A percentile compares a stretch with the other conserved stretches of the same genome.
Evolutionary conservation across 2,888 invertebrate genomes (phyloP).

Genomic region (Aricia artaxerxes): DNA sequence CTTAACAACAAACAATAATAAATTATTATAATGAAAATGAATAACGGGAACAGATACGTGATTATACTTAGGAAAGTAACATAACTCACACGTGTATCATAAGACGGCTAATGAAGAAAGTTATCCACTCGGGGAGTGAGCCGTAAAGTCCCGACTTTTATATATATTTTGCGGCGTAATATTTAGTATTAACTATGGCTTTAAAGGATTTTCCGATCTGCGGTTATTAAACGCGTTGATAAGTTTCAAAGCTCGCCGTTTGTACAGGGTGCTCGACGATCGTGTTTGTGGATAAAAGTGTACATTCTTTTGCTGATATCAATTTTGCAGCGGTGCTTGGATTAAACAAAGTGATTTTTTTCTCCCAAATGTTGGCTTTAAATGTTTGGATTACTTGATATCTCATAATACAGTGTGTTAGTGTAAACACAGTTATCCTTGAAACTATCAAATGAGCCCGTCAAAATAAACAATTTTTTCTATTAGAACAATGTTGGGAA

Average conservation of each 20-base stretch:
- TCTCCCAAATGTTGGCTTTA: too few species aligned
- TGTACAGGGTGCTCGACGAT: conserved; percentile 26
- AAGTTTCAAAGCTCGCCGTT: conserved; percentile 47
- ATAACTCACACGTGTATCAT: conserved; percentile 14
- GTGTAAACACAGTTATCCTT: too few species aligned
- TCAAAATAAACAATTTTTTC: too few species aligned
- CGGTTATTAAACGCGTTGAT: conserved; percentile 56
- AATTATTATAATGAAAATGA: conserved; percentile 14
- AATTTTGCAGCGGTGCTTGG: neutral
- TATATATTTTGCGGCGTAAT: conserved; percentile 21
- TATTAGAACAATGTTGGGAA: too few species aligned
- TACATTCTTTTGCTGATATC: neutral
- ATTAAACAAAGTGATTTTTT: neutral
- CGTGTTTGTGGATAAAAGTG: neutral
- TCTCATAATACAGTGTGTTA: too few species aligned
- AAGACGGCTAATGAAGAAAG: conserved; percentile 25
- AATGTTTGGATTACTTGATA: too few species aligned
- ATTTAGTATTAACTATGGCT: conserved; percentile 29
- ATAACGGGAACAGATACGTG: conserved; percentile 2
- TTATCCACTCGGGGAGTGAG: neutral
- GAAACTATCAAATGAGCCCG: too few species aligned
- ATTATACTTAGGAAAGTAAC: conserved; percentile 21
- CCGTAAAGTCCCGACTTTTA: neutral
- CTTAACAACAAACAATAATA: neutral
- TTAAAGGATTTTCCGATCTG: conserved; percentile 37